These are phyloP conservation scores for Heliconius charithonia DNA, from an alignment of 2,888 invertebrate genomes.

Conservation along the genomic window DNA sequence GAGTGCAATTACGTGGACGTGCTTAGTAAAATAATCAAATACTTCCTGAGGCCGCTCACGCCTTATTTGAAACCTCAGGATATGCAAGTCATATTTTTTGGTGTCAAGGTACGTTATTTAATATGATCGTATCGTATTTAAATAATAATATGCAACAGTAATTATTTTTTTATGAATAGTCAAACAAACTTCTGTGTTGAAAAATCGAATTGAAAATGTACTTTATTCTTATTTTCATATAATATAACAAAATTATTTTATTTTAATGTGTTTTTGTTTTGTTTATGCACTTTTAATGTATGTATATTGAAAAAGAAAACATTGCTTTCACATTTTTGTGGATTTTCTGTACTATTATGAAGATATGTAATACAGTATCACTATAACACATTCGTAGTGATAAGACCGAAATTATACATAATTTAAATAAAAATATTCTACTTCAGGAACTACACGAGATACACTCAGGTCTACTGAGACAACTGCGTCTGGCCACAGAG, in stretches of 20 bases:
- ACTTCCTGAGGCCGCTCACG: conserved; percentile 91
- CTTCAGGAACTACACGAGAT: conserved; percentile 91
- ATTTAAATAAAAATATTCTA: neutral
- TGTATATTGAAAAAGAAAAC: neutral
- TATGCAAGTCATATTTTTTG: conserved; percentile 92
- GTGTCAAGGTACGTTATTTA: conserved; percentile 88
- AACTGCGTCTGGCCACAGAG: conserved; percentile 89
- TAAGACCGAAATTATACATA: neutral
- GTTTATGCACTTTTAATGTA: neutral
- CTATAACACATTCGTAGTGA: too few species aligned
- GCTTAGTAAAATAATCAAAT: conserved; percentile 90
- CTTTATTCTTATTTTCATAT: too few species aligned
- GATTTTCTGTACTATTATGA: too few species aligned
- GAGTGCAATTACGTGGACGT: conserved; percentile 98
- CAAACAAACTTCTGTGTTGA: neutral
- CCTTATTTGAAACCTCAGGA: conserved; percentile 89
- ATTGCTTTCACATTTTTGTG: neutral
- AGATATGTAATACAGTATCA: too few species aligned
- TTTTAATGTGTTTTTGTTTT: neutral
- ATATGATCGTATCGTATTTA: conserved; percentile 19
- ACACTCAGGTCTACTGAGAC: conserved; percentile 92
- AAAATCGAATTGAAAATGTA: neutral
- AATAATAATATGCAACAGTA: neutral
- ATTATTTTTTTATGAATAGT: neutral
- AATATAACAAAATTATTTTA: too few species aligned